Evolutionary conservation across 2,113 vertebrate species (phyloP).

Genomic region (Chamaetylas fuelleborni): DNA sequence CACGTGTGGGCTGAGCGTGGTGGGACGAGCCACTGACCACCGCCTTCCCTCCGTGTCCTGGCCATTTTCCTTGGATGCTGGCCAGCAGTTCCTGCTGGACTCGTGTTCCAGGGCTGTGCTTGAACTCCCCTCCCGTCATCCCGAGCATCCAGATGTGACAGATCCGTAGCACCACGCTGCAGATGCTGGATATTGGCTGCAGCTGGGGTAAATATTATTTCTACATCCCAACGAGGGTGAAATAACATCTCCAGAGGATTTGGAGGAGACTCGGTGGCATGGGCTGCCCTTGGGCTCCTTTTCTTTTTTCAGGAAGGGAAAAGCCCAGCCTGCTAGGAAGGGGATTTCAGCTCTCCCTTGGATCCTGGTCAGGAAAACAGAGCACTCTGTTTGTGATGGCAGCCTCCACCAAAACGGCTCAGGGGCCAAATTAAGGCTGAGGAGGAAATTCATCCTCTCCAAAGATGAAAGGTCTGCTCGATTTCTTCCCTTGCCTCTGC

Average conservation of each 20-base stretch:
- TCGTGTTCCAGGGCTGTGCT: background rate
- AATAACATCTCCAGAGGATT: background rate
- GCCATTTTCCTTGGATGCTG: background rate
- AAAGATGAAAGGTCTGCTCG: background rate
- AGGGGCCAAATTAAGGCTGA: background rate
- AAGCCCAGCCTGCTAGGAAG: background rate
- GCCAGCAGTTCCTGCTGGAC: background rate
- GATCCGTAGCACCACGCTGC: background rate
- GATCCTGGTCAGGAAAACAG: background rate
- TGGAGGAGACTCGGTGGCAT: background rate
- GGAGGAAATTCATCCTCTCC: background rate
- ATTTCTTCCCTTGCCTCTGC: background rate
- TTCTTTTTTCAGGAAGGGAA: background rate
- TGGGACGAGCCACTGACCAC: background rate
- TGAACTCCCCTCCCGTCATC: background rate
- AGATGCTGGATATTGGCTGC: background rate
- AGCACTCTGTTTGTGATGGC: background rate
- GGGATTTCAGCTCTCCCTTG: background rate
- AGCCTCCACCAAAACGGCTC: background rate
- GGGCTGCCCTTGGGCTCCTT: background rate
- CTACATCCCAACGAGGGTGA: background rate
- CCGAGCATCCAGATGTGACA: background rate
- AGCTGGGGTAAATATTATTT: slow-evolving; percentile 53
- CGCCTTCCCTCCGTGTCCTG: rapidly evolving
- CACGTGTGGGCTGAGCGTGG: rapidly evolving